A percentile compares a stretch with the other conserved stretches of the same genome.
Conservation (phyloP, 2,888 invertebrate species). For the Chloromyia formosa region DNA sequence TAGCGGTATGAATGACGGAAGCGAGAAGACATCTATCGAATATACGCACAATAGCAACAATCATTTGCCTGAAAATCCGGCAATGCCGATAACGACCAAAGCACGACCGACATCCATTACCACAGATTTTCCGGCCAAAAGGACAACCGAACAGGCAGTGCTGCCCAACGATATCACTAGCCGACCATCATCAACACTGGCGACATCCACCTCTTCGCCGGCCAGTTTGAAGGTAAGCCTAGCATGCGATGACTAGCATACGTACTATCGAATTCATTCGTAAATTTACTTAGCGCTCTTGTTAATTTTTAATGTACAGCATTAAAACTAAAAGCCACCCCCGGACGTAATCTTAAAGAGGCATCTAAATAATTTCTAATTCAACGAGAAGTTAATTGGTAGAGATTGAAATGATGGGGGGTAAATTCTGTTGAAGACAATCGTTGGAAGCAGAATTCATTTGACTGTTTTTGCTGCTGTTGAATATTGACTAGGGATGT, state of each 20-base stretch:
- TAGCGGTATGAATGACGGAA: slow-evolving; percentile 4
- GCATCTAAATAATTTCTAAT: background rate
- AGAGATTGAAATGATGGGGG: background rate
- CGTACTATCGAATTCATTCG: background rate
- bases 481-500: too few species aligned
- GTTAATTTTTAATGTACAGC: background rate
- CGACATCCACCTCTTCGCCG: slow-evolving; percentile 8
- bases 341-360: background rate
- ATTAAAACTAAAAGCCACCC: background rate
- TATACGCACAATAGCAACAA: slow-evolving; percentile 19
- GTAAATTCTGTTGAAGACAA: too few species aligned
- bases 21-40: slow-evolving; percentile 13
- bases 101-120: slow-evolving; percentile 29
- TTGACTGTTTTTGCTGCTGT: too few species aligned
- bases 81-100: slow-evolving; percentile 15
- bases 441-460: too few species aligned
- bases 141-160: slow-evolving; percentile 1
- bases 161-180: background rate
- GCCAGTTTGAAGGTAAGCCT: slow-evolving; percentile 21
- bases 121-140: slow-evolving; percentile 5
- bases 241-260: background rate
- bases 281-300: slow-evolving; percentile 1
- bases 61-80: slow-evolving; percentile 30
- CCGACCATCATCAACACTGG: slow-evolving; percentile 21
- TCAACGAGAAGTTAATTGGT: background rate